Evolutionary conservation across 2,797 vertebrate genomes (phyloP), one percentile per base, ranked within the genome.

Genomic region (Ciconia nigra): DNA sequence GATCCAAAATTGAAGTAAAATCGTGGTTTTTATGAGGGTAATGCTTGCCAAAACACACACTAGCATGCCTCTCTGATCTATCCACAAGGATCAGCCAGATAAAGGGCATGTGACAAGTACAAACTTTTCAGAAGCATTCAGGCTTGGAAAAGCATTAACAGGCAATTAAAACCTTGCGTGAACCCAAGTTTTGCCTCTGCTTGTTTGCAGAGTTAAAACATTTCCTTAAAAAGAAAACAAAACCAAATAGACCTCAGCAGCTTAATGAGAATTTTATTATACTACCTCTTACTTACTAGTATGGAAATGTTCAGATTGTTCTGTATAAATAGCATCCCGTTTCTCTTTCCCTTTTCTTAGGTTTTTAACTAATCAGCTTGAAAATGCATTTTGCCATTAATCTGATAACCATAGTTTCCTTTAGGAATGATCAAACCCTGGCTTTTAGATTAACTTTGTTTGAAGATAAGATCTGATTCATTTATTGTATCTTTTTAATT

Each of bases 401-500:
- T 96, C 83, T 90, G 91, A 97, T 95, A 95, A 96, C 77, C 80
- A 90, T 33, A 13, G 20, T 63, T 94, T 96, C 87, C 77, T 97
- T 78, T 67, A 95, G 71, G 71, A 90, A 28, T 73, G 49, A 79
- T 93, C 83, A 93, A 78, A 91, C 63, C 41, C 67, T 66, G 65
- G 62, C 3, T 24, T 63, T 91, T 79, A 96, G 83, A 80, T 92
- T 91, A 81, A 51, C 10, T 29, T 79, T 52, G 87, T 96, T 96
- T 93, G 87, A 89, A 96, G 71, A 93, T 71, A 82, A 76, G 80
- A 59, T 82, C 66, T 83, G 72, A 92, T 84, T 95, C 19, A 96
- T 96, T 96, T 94, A 86, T 96, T 80, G 57, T 54, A 84, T 58
- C 78, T 95, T 94, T 96, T 97, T 96, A 95, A 96, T 97, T 96